Evolutionary conservation across 2,113 vertebrate species (phyloP).

Genomic region (Pristiophorus japonicus): DNA sequence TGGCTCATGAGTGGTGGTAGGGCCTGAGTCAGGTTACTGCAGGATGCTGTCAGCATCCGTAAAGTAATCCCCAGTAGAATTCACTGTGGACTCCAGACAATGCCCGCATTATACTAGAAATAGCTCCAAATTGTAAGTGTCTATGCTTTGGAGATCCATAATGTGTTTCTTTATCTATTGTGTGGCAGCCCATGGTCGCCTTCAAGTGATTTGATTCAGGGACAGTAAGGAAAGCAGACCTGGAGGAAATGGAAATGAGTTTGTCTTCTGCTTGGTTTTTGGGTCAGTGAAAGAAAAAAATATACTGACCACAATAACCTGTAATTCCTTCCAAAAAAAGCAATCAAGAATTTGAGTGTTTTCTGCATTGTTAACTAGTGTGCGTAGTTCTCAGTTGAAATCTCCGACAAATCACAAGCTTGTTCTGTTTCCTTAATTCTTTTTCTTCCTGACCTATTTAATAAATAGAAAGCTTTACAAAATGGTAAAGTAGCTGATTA

Average conservation of each 20-base stretch:
- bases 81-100: slow-evolving; percentile 48
- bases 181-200: not conserved
- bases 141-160: slow-evolving; percentile 45
- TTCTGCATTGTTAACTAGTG: not conserved
- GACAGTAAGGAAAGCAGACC: not conserved
- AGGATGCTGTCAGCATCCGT: slow-evolving; percentile 54
- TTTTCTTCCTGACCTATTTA: not conserved
- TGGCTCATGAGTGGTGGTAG: slow-evolving; percentile 40
- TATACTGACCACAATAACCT: not conserved
- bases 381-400: not conserved
- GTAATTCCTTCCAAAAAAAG: not conserved
- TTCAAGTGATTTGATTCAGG: not conserved
- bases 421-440: not conserved
- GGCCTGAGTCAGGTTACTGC: slow-evolving; percentile 56
- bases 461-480: not conserved
- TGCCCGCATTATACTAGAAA: slow-evolving; percentile 52
- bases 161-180: slow-evolving; percentile 42
- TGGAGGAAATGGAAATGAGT: slow-evolving; percentile 1
- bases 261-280: not conserved
- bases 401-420: not conserved
- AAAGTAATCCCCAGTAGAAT: slow-evolving; percentile 51
- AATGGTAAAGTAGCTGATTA: not conserved
- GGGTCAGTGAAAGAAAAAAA: not conserved
- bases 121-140: slow-evolving; percentile 45
- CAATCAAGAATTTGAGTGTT: not conserved